Percentiles rank a stretch among this genome's conserved stretches.
Conservation (phyloP, 2,888 invertebrate species). For the Sminthurinus aureus region DNA sequence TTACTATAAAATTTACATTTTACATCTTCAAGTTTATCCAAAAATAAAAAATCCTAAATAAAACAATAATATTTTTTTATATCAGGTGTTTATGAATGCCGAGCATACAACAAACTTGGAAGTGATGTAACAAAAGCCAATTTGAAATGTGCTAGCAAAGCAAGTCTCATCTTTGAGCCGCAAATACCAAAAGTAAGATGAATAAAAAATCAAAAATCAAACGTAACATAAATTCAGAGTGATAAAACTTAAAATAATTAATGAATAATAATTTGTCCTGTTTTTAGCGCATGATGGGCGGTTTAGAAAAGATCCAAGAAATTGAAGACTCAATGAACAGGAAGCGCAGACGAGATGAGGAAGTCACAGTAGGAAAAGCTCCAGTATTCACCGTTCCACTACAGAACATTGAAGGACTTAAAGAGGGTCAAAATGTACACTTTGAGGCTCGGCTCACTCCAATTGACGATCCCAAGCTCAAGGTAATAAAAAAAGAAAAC, state of each 20-base stretch:
- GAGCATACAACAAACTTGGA: constrained; percentile 81
- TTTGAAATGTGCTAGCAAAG: constrained; percentile 85
- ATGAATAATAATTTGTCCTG: constrained; percentile 1
- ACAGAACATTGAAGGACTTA: constrained; percentile 83
- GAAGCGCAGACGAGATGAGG: constrained; percentile 76
- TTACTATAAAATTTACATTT: too few species aligned
- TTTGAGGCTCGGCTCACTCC: constrained; percentile 89
- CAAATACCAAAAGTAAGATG: constrained; percentile 83
- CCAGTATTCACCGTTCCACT: constrained; percentile 90
- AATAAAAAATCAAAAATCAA: constrained; percentile 4
- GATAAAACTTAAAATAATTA: neutral
- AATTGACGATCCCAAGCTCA: constrained; percentile 88
- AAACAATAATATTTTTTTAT: too few species aligned
- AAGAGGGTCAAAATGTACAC: constrained; percentile 91
- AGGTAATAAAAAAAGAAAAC: constrained; percentile 64
- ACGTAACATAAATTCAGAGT: neutral
- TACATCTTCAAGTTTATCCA: too few species aligned
- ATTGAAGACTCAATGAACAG: constrained; percentile 89
- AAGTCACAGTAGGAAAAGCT: constrained; percentile 81
- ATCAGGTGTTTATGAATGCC: constrained; percentile 85
- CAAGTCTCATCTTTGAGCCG: constrained; percentile 88
- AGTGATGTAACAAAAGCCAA: constrained; percentile 84
- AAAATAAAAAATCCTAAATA: too few species aligned
- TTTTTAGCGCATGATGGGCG: constrained; percentile 89
- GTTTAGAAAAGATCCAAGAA: constrained; percentile 89